Evolutionary conservation across 2,888 invertebrate genomes (phyloP), one percentile per base, ranked within the genome.

Genomic region (Amiota minor): DNA sequence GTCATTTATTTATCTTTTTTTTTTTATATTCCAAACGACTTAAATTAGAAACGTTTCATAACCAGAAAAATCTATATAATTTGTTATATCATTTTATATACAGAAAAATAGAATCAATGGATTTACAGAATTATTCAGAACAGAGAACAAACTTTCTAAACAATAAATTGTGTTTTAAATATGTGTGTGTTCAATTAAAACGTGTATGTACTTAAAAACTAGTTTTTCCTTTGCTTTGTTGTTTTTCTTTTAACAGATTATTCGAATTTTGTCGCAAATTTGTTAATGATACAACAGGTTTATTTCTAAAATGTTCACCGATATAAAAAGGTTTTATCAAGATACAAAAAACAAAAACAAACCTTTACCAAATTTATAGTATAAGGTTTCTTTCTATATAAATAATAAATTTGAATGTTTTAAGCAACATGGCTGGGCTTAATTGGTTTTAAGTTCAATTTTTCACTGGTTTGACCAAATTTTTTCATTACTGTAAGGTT

Each of bases 361-460:
- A 23, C 2, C 35, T 35, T 35, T 6, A 35, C 2, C 35, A 35
- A 35, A 35, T 35, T 23, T 35, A 35, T 35, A n/a, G n/a, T n/a
- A 35, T 35, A 35, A 14, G 23, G 23, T 47, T 68, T 68, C 53
- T 16, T 68, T 50, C 35, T 35, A 45, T 62, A 35, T 35, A 20
- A 18, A n/a, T n/a, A 62, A 11, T 59, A 53, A 46, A 35, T 23
- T 35, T 50, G 18, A 67, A 70, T 53, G 35, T 61, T 73, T 71
- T 64, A 76, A 73, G 74, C 73, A 75, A 75, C 74, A 78, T 78
- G 78, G 77, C 77, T 77, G 75, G 70, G 72, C 45, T 71, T 64
- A 61, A 67, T 6, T 35, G 35, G 35, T 72, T 53, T 64, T 65
- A 18, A 45, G 49, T 49, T 11, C 49, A 2, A 35, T 16, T 62